Conservation (phyloP, 2,113 vertebrate genomes). For the Elephantulus edwardii region DNA sequence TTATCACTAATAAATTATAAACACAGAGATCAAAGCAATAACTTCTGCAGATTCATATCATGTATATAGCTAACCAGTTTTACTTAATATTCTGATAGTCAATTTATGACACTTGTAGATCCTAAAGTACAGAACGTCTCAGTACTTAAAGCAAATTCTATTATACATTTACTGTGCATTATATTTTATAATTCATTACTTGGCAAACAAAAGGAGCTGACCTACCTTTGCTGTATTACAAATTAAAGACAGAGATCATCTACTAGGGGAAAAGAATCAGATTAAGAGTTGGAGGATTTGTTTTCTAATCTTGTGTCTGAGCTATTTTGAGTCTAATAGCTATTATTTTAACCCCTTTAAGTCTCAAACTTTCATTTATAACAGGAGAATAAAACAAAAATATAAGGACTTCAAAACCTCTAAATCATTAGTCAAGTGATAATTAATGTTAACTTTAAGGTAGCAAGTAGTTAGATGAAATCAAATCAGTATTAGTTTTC, state of each 20-base stretch:
- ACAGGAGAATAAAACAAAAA: conserved; percentile 38
- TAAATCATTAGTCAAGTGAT: background rate
- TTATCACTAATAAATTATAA: conserved; percentile 15
- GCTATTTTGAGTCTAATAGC: conserved; percentile 1
- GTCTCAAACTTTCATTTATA: background rate
- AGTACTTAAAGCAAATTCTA: background rate
- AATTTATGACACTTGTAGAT: background rate
- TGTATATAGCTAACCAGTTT: background rate
- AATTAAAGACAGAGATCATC: conserved; percentile 1
- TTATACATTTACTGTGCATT: background rate
- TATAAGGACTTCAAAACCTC: conserved; percentile 18
- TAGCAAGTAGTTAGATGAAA: conserved; percentile 45
- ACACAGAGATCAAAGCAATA: background rate
- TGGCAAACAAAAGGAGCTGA: background rate
- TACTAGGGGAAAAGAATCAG: background rate
- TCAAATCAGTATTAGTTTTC: conserved; percentile 9
- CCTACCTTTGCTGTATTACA: background rate
- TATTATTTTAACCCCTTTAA: conserved; percentile 1
- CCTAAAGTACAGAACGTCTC: background rate
- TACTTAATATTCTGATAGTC: background rate
- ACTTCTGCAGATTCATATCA: background rate
- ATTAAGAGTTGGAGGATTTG: background rate
- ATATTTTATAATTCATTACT: conserved; percentile 6
- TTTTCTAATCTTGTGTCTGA: background rate
- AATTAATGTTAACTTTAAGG: conserved; percentile 38